A percentile compares a stretch with the other conserved stretches of the same genome.
These are phyloP conservation scores for Ictalurus furcatus DNA, from an alignment of 2,113 vertebrate species.

Conservation along the genomic window DNA sequence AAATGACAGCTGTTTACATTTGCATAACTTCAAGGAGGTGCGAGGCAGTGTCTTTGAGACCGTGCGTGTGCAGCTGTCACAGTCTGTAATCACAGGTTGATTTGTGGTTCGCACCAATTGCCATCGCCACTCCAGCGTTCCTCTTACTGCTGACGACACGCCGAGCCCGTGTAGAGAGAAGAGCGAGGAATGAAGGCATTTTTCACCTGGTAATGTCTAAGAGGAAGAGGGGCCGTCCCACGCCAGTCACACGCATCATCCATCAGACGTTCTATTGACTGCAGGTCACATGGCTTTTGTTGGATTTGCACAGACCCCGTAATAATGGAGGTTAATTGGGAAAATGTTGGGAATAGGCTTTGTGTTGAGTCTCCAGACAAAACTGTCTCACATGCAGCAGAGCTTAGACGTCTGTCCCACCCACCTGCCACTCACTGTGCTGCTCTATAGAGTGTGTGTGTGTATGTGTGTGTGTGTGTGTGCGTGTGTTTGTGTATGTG, in stretches of 20 bases:
- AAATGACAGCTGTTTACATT: constrained; percentile 70
- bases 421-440: constrained; percentile 35
- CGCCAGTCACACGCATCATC: constrained; percentile 29
- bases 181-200: constrained; percentile 29
- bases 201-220: constrained; percentile 36
- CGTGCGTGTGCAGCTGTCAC: constrained; percentile 62
- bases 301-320: constrained; percentile 26
- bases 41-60: constrained; percentile 56
- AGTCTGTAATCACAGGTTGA: constrained; percentile 63
- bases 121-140: constrained; percentile 47
- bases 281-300: constrained; percentile 38
- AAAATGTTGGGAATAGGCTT: constrained; percentile 40
- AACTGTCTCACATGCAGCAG: constrained; percentile 44
- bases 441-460: background rate
- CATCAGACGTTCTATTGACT: constrained; percentile 32
- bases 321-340: constrained; percentile 53
- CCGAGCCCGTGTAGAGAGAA: constrained; percentile 1
- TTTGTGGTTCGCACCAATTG: constrained; percentile 56
- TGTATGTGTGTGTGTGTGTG: background rate
- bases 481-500: background rate
- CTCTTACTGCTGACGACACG: constrained; percentile 1
- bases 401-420: constrained; percentile 34
- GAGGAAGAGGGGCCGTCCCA: constrained; percentile 8
- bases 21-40: constrained; percentile 68
- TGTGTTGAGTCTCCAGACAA: constrained; percentile 48